phyloP scores from a whole-genome alignment of 2,797 vertebrate genomes.

The Eremophila alpestris region DNA sequence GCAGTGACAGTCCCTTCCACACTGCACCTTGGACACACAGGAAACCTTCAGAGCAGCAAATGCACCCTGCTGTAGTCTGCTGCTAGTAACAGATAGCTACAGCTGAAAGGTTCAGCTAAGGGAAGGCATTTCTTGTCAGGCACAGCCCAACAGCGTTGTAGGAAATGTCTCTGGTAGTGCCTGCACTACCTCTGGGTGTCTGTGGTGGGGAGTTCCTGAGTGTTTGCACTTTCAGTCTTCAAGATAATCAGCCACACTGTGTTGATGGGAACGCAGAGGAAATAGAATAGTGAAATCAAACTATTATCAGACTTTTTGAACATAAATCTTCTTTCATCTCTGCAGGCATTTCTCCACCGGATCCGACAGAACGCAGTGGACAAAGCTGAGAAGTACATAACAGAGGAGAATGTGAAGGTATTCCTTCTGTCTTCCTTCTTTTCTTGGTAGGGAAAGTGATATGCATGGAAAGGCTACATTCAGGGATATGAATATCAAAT shows the following conservation, averaged over 20 bases:
- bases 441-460: background rate
- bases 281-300: background rate
- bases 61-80: background rate
- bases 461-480: background rate
- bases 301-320: background rate
- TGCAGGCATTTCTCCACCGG: slow-evolving; percentile 92
- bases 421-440: background rate
- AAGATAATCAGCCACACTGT: background rate
- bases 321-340: background rate
- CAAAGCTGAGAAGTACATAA: slow-evolving; percentile 89
- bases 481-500: background rate
- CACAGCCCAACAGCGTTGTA: background rate
- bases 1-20: background rate
- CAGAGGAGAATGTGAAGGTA: slow-evolving; percentile 96
- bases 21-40: background rate
- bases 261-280: background rate
- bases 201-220: background rate
- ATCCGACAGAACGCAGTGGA: slow-evolving; percentile 90
- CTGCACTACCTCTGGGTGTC: background rate
- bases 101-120: background rate
- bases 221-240: background rate
- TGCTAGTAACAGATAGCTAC: background rate
- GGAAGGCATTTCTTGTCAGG: background rate
- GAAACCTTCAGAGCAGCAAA: background rate
- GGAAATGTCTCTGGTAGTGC: background rate